phyloP scores from a whole-genome alignment of 2,797 vertebrate species.

The Hydrophis major region DNA sequence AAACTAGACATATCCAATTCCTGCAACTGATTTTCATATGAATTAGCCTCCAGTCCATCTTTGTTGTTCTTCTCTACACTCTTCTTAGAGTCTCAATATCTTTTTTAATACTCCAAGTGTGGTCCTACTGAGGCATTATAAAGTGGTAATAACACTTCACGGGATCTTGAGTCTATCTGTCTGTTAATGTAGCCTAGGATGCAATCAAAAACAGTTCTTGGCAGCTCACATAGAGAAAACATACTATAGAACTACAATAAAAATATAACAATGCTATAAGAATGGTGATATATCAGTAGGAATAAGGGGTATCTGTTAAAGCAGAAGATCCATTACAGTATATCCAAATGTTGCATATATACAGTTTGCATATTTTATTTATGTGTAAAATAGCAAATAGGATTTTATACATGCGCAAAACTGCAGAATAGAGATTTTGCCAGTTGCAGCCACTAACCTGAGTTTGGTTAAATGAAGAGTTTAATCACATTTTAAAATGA shows the following conservation, averaged over 20 bases:
- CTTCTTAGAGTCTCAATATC: too few species aligned
- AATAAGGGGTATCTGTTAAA: background rate
- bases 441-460: background rate
- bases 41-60: too few species aligned
- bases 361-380: background rate
- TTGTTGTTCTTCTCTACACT: too few species aligned
- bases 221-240: background rate
- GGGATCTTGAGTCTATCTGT: background rate
- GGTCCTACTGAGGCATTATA: background rate
- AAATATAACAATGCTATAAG: background rate
- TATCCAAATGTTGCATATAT: background rate
- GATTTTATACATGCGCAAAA: background rate
- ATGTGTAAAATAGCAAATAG: background rate
- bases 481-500: constrained; percentile 36
- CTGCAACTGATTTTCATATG: too few species aligned
- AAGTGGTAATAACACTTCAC: background rate
- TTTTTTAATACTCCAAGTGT: background rate
- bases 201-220: background rate
- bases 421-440: background rate
- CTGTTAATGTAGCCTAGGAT: background rate
- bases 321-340: background rate
- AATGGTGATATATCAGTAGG: background rate
- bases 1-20: too few species aligned
- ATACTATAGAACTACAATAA: background rate
- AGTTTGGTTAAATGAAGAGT: background rate